A percentile compares a stretch with the other conserved stretches of the same genome.
Evolutionary conservation across 2,113 vertebrate genomes (phyloP).

Genomic region (Tor tambroides): DNA sequence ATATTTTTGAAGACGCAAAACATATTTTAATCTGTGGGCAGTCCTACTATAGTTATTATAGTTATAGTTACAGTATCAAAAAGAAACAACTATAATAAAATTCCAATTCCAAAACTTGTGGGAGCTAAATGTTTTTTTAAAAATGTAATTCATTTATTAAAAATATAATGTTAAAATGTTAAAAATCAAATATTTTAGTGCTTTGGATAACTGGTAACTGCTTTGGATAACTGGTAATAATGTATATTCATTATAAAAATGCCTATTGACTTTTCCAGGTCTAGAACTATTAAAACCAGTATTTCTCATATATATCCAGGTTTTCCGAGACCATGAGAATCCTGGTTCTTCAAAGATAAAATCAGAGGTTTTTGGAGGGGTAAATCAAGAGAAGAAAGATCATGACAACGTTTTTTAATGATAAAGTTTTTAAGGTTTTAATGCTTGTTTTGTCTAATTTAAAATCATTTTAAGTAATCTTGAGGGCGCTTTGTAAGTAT

Average conservation of each 20-base stretch:
- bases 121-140: no score
- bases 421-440: neutral
- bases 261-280: neutral
- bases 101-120: neutral
- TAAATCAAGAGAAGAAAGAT: neutral
- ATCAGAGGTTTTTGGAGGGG: neutral
- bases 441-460: neutral
- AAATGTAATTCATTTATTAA: neutral
- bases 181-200: no score
- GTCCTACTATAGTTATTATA: neutral
- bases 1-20: neutral
- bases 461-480: neutral
- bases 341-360: neutral
- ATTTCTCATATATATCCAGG: neutral
- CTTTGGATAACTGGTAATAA: neutral
- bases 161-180: no score
- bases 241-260: neutral
- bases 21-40: neutral
- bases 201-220: neutral
- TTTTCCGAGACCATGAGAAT: neutral
- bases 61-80: neutral
- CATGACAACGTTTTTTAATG: neutral
- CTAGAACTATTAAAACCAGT: neutral
- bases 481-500: neutral
- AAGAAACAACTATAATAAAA: neutral